These are phyloP conservation scores for Solea solea DNA, from an alignment of 2,113 vertebrate genomes.

Conservation along the genomic window DNA sequence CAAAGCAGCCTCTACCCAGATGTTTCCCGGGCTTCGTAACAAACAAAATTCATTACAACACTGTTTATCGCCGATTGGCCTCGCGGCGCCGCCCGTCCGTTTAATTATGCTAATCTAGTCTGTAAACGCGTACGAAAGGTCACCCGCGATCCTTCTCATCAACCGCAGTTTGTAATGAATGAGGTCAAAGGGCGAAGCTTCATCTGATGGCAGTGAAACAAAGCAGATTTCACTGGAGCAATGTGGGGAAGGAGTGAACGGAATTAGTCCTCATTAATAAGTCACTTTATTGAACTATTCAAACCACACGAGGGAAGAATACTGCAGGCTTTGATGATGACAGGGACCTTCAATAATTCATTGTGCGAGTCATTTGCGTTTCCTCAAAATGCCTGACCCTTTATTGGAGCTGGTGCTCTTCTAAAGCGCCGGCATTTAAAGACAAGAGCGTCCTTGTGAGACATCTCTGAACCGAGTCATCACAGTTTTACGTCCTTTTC, in stretches of 20 bases:
- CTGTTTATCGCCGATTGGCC: conserved; percentile 55
- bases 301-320: conserved; percentile 73
- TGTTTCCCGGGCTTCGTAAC: conserved; percentile 53
- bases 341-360: conserved; percentile 77
- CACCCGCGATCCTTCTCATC: conserved; percentile 52
- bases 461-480: too few species aligned
- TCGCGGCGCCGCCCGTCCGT: conserved; percentile 29
- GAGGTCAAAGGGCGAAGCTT: conserved; percentile 53
- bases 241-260: conserved; percentile 56
- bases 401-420: conserved; percentile 39
- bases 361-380: conserved; percentile 71
- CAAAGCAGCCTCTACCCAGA: conserved; percentile 58
- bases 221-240: conserved; percentile 51
- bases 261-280: conserved; percentile 81
- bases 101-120: conserved; percentile 63
- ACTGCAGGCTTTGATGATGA: conserved; percentile 76
- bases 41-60: conserved; percentile 55
- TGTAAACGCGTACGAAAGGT: conserved; percentile 61
- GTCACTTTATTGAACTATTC: conserved; percentile 77
- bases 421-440: conserved; percentile 36
- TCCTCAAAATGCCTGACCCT: conserved; percentile 74
- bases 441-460: conserved; percentile 39
- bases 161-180: conserved; percentile 11
- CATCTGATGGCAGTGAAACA: conserved; percentile 41
- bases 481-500: too few species aligned